Conservation (phyloP, 2,797 vertebrate genomes). For the Clamator glandarius region DNA sequence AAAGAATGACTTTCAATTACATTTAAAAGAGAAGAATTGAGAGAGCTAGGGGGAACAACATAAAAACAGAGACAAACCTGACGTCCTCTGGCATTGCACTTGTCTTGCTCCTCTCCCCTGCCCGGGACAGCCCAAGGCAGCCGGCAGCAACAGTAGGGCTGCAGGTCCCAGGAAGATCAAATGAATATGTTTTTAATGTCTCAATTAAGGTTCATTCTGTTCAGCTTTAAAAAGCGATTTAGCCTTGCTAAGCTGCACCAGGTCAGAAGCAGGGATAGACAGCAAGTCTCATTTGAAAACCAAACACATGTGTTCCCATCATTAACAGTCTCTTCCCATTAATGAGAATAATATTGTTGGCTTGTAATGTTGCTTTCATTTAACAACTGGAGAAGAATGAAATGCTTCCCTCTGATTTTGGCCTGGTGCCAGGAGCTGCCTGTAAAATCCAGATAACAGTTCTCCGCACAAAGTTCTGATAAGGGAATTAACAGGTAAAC, state of each 20-base stretch:
- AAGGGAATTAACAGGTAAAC: slow-evolving; percentile 65
- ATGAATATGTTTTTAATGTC: slow-evolving; percentile 31
- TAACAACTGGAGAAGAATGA: slow-evolving; percentile 36
- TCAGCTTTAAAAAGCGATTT: slow-evolving; percentile 58
- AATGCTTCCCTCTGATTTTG: slow-evolving; percentile 23
- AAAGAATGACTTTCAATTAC: slow-evolving; percentile 41
- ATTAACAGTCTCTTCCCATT: slow-evolving; percentile 65
- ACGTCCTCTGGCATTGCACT: background rate
- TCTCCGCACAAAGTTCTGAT: slow-evolving; percentile 53
- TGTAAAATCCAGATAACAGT: slow-evolving; percentile 73
- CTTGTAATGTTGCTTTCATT: slow-evolving; percentile 21
- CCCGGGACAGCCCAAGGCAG: background rate
- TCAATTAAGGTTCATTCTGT: slow-evolving; percentile 67
- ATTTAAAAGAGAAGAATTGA: background rate
- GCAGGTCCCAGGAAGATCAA: slow-evolving; percentile 32
- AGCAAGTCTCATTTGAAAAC: slow-evolving; percentile 49
- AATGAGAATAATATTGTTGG: slow-evolving; percentile 37
- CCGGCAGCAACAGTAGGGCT: background rate
- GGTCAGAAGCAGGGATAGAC: slow-evolving; percentile 43
- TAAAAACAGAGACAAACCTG: background rate
- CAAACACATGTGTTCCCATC: slow-evolving; percentile 33
- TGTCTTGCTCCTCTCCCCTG: background rate
- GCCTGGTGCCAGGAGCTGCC: slow-evolving; percentile 62
- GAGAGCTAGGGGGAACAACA: background rate
- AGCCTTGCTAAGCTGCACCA: slow-evolving; percentile 32